A percentile compares a stretch with the other conserved stretches of the same genome.
Evolutionary conservation across 2,797 vertebrate genomes (phyloP).

Genomic region (Stomatorhinus walkeri): DNA sequence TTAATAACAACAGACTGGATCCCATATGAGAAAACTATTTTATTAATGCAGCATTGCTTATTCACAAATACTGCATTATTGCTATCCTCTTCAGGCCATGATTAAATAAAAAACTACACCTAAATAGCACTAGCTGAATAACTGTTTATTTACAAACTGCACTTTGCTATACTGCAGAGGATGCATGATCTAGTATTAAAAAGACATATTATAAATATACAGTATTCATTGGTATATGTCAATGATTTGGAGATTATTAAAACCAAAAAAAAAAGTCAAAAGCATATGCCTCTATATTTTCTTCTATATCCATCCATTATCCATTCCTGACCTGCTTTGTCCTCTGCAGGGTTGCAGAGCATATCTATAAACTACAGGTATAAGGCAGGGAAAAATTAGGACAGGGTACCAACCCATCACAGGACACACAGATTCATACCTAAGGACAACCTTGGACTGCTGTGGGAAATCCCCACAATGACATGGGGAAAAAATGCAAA

Average conservation of each 20-base stretch:
- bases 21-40: neutral
- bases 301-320: neutral
- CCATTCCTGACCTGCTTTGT: neutral
- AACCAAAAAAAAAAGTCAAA: neutral
- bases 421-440: neutral
- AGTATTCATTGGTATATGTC: neutral
- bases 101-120: constrained; percentile 3
- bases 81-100: neutral
- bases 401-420: neutral
- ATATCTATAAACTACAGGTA: neutral
- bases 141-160: neutral
- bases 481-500: neutral
- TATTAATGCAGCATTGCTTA: neutral
- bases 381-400: neutral
- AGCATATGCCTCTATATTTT: neutral
- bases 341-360: neutral
- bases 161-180: neutral
- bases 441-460: neutral
- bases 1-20: neutral
- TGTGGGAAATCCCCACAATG: neutral
- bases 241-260: neutral
- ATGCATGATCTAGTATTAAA: constrained; percentile 1
- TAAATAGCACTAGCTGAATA: too few relatives aligned
- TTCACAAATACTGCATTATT: neutral
- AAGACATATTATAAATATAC: neutral